Evolutionary conservation across 1,140 invertebrate species (phyloP), one percentile per base, ranked within the genome.

Genomic region (Heliconius eleuchia): DNA sequence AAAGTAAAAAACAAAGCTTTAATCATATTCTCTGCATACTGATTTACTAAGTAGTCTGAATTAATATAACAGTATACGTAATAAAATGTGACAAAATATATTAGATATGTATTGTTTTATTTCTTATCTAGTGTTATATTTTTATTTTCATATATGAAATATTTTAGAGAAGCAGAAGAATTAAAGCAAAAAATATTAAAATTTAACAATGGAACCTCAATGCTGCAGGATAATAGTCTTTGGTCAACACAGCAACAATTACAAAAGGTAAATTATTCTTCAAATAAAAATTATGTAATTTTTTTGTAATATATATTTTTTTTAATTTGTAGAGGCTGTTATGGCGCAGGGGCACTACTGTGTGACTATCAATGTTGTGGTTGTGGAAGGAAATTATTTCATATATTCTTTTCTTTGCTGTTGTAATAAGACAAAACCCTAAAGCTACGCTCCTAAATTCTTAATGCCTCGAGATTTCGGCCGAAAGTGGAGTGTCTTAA

Each of bases 131-230:
- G 23, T 27, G 23, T 16, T 66, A 66, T 66, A 16, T 66, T 13
- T 27, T 30, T 66, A n/a, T 27, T 27, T 30, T 66, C 27, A 66
- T 60, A 9, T 46, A 46, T 23, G 3, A 60, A 60, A 66, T 66
- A 66, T 30, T 72, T 19, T 80, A 97, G 97, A 85, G 96, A 97
- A 95, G 96, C 96, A 79, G 96, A 97, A 88, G 95, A 96, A 77
- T 90, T 97, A 73, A 97, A 97, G 91, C 95, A 96, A 81, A 96
- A 96, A 88, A 96, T 97, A 78, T 94, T 95, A 84, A 95, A 95
- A 88, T 96, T 95, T 86, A 96, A 95, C 87, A 96, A 96, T 92
- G 88, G 88, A 42, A 89, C 89, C 94, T 89, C 91, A 95, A 85
- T 96, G 96, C 83, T 96, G 95, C 90, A 96, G 94, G 89, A 96